Percentiles rank a stretch among this genome's conserved stretches.
Evolutionary conservation across 2,888 invertebrate genomes (phyloP).

Genomic region (Acleris holmiana): DNA sequence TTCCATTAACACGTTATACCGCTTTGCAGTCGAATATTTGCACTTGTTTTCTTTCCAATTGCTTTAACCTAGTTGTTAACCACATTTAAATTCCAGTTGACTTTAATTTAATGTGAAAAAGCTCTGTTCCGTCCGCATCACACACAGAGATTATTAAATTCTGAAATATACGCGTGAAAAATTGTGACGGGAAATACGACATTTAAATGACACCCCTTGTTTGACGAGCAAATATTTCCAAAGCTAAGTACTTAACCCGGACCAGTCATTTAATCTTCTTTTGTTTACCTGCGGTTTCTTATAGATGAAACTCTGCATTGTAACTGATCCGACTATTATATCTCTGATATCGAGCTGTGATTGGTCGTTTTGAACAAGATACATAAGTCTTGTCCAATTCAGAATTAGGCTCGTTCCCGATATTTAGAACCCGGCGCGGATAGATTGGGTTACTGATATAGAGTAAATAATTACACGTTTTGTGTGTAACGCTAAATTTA

Average conservation of each 20-base stretch:
- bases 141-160: background rate
- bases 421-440: no score
- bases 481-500: no score
- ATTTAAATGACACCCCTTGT: conserved; percentile 31
- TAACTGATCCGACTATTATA: background rate
- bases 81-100: no score
- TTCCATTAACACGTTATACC: conserved; percentile 36
- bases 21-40: conserved; percentile 24
- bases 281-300: conserved; percentile 14
- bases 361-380: background rate
- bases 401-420: no score
- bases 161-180: background rate
- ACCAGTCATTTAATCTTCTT: conserved; percentile 28
- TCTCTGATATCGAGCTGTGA: background rate
- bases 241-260: conserved; percentile 15
- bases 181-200: background rate
- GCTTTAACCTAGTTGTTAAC: background rate
- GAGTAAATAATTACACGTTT: no score
- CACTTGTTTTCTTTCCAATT: conserved; percentile 6
- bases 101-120: no score
- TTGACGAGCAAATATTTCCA: conserved; percentile 29
- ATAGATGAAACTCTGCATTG: background rate
- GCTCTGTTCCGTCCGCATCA: no score
- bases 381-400: no score
- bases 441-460: no score